Evolutionary conservation across 2,113 vertebrate species (phyloP).

Genomic region (Xenopus borealis): DNA sequence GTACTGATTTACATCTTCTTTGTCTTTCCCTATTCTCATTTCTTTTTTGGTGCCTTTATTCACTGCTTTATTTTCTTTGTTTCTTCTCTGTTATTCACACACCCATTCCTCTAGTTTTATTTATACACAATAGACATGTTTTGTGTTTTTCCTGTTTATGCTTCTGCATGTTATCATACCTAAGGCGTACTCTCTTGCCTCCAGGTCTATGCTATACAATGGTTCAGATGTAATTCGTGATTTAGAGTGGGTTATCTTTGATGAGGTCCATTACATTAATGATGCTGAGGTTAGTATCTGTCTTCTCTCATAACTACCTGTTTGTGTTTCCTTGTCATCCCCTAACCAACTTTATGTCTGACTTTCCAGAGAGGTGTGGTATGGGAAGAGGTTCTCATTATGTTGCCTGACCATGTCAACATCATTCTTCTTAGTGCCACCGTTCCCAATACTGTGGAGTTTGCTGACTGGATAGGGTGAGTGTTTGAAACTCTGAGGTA

Average conservation of each 20-base stretch:
- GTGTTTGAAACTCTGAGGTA: not conserved
- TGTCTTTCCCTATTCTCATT: no score
- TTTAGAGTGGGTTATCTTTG: constrained; percentile 92
- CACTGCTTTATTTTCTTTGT: no score
- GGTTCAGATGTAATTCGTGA: constrained; percentile 89
- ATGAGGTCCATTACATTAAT: constrained; percentile 91
- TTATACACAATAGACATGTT: no score
- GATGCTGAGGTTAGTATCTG: constrained; percentile 76
- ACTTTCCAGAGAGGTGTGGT: constrained; percentile 80
- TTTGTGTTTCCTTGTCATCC: not conserved
- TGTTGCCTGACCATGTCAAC: constrained; percentile 87
- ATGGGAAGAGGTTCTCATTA: constrained; percentile 91
- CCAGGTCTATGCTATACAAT: constrained; percentile 89
- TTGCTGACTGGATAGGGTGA: constrained; percentile 91
- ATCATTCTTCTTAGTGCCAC: constrained; percentile 90
- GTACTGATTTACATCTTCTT: no score
- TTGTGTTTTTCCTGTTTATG: no score
- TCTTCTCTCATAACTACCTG: not conserved
- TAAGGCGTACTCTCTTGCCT: not conserved
- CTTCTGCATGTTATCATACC: no score
- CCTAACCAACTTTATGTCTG: not conserved
- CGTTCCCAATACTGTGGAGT: constrained; percentile 85
- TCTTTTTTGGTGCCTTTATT: no score
- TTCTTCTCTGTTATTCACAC: no score
- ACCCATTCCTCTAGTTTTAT: no score